Evolutionary conservation across 2,113 vertebrate genomes (phyloP).

Genomic region (Carollia perspicillata): DNA sequence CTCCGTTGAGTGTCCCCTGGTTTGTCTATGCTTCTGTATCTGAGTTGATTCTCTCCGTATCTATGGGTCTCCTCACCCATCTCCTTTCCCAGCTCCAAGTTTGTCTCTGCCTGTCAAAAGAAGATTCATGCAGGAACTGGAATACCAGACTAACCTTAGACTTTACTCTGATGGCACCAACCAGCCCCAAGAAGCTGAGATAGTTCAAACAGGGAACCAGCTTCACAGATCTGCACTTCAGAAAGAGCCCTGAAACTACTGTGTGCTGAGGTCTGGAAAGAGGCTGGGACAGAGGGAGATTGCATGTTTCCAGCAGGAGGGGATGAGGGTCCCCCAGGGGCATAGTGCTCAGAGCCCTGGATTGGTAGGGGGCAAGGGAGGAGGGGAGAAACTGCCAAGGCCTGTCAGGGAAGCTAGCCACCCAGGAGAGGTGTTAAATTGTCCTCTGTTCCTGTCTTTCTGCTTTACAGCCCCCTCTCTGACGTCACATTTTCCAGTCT

Average conservation of each 20-base stretch:
- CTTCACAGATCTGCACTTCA: neutral
- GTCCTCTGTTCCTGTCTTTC: constrained; percentile 28
- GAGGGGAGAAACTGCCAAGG: neutral
- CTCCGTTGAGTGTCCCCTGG: neutral
- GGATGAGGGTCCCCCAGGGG: neutral
- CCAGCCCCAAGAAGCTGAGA: neutral
- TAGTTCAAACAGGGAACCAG: neutral
- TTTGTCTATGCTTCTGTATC: neutral
- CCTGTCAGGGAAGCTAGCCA: neutral
- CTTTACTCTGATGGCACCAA: neutral
- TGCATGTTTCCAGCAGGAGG: neutral
- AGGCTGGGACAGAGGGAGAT: neutral
- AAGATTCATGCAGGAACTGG: neutral
- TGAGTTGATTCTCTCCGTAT: neutral
- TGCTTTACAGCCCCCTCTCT: constrained; percentile 23
- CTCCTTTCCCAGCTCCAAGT: neutral
- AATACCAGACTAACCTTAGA: neutral
- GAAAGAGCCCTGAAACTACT: neutral
- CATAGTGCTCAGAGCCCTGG: neutral
- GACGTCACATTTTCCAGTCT: constrained; percentile 71
- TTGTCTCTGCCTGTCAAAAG: neutral
- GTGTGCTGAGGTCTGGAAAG: neutral
- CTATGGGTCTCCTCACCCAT: neutral
- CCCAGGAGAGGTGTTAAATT: constrained; percentile 40
- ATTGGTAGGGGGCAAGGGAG: neutral